Base-by-base conservation (phyloP, 2,888 invertebrate species). In the Drosophila cognata region DNA sequence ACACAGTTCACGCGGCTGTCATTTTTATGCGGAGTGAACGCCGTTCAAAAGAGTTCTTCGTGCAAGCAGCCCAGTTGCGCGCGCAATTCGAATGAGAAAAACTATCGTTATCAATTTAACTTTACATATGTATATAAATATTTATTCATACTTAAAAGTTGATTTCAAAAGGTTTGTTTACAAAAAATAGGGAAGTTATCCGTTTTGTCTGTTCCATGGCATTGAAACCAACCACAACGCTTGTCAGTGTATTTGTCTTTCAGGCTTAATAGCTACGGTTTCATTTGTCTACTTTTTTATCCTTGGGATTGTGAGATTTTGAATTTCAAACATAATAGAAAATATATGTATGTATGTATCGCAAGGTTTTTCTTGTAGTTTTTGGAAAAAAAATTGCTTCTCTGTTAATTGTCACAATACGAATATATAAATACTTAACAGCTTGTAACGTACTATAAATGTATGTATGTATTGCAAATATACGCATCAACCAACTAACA, bases 391-490 rank as follows among this genome's bases (percentile, higher is more conserved):
- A 85, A 71, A 85, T 85, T 85, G 89, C 85, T 85, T 85, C 41
- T 88, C 58, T 68, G 66, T 76, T 84, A 87, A 89, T 89, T 88
- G 80, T 88, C 88, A 85, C 85, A 85, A 82, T 85, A 72, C 71
- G 70, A 84, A 88, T 85, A 84, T 78, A 61, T 75, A 82, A 85
- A 71, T 85, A 83, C 74, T 77, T 66, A 85, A 85, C 88, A 85
- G 73, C 72, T 82, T 88, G 84, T 84, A 84, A 84, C 88, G 64
- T 63, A 84, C 79, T 81, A 88, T 72, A 74, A 73, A 73, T 57
- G 43, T 57, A 71, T 56, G 52, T 38, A 56, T 74, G 48, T 81
- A 84, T 74, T 83, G 77, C 83, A 85, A 79, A 75, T 62, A 71
- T 76, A 71, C 68, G 65, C 59, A 68, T 74, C 67, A 65, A 79